Evolutionary conservation across 2,888 invertebrate genomes (phyloP), one percentile per base, ranked within the genome.

Genomic region (Dasypogon diadema): DNA sequence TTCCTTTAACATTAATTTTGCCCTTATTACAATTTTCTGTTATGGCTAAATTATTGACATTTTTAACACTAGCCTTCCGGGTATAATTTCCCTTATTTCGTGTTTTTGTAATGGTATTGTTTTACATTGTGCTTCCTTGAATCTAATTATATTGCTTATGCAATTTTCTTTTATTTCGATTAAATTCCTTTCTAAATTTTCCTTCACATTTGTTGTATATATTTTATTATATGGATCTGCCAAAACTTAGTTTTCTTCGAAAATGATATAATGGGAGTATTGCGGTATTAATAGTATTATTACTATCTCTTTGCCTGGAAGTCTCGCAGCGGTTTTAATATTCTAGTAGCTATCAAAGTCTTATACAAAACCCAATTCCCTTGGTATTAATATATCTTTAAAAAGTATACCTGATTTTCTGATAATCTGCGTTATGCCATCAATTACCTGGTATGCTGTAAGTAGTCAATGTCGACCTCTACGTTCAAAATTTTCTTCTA

Each of bases 331-430:
- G 5, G 24, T 24, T n/a, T 55, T 55, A 22, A 55, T 22, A n/a
- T 55, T 55, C 55, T 55, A 10, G 22, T 55, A 55, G 16, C 22
- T 55, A n/a, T 55, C 55, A n/a, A 22, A 55, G n/a, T 22, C 22
- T 4, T 55, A 2, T 22, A 55, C 22, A 21, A 22, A 2, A 6
- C n/a, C 24, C n/a, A 55, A 22, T 55, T 55, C 55, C 0, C 0
- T 42, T 42, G 8, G 8, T 12, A 1, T 42, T 42, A 42, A 42
- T 12, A 42, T 42, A 2, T 1, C 42, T 42, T 12, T 42, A 42
- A n/a, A 42, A 12, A 42, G 42, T 6, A 42, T 42, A 42, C 42
- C 42, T 6, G n/a, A n/a, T 42, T 42, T 42, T 1, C 42, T 1
- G 8, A 12, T 3, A 42, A 42, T 42, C 3, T 12, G 42, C 4